A percentile compares a stretch with the other conserved stretches of the same genome.
These are phyloP conservation scores for Narcine bancroftii DNA, from an alignment of 2,113 vertebrate genomes.

Conservation along the genomic window DNA sequence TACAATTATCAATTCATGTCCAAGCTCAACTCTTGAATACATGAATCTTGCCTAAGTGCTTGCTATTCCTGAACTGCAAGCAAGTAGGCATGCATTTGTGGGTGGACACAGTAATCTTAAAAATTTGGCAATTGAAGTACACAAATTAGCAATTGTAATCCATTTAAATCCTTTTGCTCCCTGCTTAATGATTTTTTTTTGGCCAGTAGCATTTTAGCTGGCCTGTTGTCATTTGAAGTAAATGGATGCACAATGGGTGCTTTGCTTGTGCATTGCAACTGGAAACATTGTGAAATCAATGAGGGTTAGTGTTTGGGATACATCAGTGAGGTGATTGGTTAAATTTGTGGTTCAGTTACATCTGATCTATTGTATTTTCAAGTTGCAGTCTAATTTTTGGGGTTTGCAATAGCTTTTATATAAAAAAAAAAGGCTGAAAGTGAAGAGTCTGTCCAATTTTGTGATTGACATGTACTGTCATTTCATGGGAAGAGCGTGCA, in stretches of 20 bases:
- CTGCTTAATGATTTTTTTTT: not conserved
- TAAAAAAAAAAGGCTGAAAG: not conserved
- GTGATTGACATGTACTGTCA: not conserved
- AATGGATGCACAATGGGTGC: not conserved
- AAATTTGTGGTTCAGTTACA: not conserved
- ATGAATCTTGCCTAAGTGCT: not conserved
- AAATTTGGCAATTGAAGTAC: not conserved
- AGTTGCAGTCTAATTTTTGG: not conserved
- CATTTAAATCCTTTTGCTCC: not conserved
- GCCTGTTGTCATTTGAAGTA: not conserved
- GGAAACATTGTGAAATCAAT: not conserved
- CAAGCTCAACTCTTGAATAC: not conserved
- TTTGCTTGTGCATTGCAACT: not conserved
- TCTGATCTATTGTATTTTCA: not conserved
- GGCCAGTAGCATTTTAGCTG: not conserved
- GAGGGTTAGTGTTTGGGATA: not conserved
- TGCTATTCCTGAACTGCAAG: not conserved
- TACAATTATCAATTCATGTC: not conserved
- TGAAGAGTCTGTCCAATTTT: not conserved
- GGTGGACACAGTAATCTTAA: not conserved
- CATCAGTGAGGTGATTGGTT: not conserved
- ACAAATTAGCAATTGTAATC: not conserved
- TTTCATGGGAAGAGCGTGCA: not conserved
- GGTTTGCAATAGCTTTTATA: not conserved
- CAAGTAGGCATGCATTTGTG: not conserved